Conservation (phyloP, 2,113 vertebrate genomes). For the Cromileptes altivelis region DNA sequence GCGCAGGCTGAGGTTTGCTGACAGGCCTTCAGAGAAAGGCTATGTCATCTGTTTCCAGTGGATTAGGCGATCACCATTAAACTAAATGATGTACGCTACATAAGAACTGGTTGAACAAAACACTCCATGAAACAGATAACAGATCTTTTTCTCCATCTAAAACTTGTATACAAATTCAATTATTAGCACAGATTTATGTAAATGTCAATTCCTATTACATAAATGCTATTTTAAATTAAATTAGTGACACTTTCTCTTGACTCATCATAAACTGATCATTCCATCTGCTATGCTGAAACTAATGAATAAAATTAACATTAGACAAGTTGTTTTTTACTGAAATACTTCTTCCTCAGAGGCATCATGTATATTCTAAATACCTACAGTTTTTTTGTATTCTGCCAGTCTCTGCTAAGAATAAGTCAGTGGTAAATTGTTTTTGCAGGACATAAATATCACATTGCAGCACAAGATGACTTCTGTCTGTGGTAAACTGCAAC, state of each 20-base stretch:
- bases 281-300: conserved; percentile 12
- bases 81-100: conserved; percentile 22
- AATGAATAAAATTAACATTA: background rate
- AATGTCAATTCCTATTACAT: conserved; percentile 21
- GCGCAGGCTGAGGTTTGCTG: conserved; percentile 40
- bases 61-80: conserved; percentile 31
- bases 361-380: background rate
- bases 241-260: conserved; percentile 27
- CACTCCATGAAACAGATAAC: background rate
- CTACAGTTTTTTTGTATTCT: background rate
- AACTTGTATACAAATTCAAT: conserved; percentile 16
- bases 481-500: background rate
- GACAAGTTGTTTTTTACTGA: too few species aligned
- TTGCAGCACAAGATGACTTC: background rate
- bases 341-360: background rate
- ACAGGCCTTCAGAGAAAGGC: conserved; percentile 21
- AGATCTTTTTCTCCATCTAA: conserved; percentile 4
- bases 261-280: conserved; percentile 8
- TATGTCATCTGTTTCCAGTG: conserved; percentile 33
- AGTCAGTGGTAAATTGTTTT: background rate
- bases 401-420: background rate
- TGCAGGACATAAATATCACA: background rate
- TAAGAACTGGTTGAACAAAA: conserved; percentile 5
- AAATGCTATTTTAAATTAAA: conserved; percentile 6
- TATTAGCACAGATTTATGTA: conserved; percentile 5